Evolutionary conservation across 2,113 vertebrate species (phyloP), one percentile per base, ranked within the genome.

Genomic region (Corynorhinus townsendii): DNA sequence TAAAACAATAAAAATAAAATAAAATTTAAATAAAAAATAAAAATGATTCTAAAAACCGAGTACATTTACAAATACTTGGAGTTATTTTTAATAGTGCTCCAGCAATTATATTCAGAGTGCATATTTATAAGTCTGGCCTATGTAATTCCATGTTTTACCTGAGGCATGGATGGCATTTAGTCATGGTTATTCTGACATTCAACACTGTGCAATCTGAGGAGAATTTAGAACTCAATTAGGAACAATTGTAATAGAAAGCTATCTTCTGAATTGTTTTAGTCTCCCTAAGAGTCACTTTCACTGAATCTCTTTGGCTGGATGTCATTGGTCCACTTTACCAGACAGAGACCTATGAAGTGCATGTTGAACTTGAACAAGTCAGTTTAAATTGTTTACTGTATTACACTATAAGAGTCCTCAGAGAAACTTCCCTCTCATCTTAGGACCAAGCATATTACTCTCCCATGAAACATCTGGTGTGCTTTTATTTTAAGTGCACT

Each of bases 201-300:
- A 33, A 71, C 38, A 11, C 1, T 43, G 89, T 92, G 5, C 72
- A 72, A 73, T 35, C 26, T 54, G 52, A 91, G 33, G 12, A 83
- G 19, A 94, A 95, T 96, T 89, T 79, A 79, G 40, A 95, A 49
- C 26, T 86, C 45, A 96, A 49, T 90, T 93, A 96, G 54, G 15
- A 49, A 52, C 54, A 52, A 79, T 86, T 40, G 10, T 35, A 56
- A 56, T 16, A 80, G 38, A 68, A 86, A 26, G 3, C n/a, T 71
- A 35, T 77, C 49, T 89, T 92, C 38, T 54, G 12, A 28, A 89
- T 73, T 89, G 43, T 1, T 5, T 91, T 69, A 75, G 54, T 82
- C 14, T 69, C 45, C 14, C 62, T 86, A 49, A 73, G n/a, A 73
- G 35, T 86, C 19, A 83, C 33, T 79, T 35, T 94, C 56, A 40